Conservation (phyloP, 30 jellyfish, hydroid and myxozoan species). For the Pseudorhiza aurosa region DNA sequence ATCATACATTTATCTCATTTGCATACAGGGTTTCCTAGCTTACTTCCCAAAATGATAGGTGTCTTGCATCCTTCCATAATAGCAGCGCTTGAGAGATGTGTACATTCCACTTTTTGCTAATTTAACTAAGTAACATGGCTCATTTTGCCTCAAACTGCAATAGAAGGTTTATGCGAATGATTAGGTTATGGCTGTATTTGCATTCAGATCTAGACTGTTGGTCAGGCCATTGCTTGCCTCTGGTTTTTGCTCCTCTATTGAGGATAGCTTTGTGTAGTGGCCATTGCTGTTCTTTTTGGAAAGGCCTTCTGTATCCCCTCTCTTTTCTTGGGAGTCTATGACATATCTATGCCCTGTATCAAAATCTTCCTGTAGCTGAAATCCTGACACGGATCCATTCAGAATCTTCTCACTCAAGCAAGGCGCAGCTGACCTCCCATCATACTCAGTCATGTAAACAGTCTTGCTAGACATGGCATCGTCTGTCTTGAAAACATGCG, state of each 20-base stretch:
- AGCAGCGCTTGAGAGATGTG: no score
- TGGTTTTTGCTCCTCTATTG: slow-evolving; percentile 5
- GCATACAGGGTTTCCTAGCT: no score
- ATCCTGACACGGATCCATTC: slow-evolving; percentile 41
- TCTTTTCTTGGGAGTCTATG: slow-evolving; percentile 3
- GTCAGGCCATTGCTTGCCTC: background rate
- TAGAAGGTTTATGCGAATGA: no score
- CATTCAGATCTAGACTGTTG: background rate
- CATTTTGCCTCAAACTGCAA: no score
- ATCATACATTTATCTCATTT: no score
- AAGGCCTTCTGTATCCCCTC: background rate
- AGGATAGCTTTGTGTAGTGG: background rate
- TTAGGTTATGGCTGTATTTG: background rate
- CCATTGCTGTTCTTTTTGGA: background rate
- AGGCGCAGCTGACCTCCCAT: slow-evolving; percentile 23
- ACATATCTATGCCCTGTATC: slow-evolving; percentile 81
- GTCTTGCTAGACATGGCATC: slow-evolving; percentile 37
- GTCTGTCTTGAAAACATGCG: slow-evolving; percentile 52
- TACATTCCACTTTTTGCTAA: no score
- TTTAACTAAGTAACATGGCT: no score
- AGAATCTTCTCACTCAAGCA: slow-evolving; percentile 59
- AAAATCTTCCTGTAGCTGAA: slow-evolving; percentile 50
- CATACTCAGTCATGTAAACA: slow-evolving; percentile 18
- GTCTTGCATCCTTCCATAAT: no score
- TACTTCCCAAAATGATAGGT: no score